Evolutionary conservation across 2,888 invertebrate genomes (phyloP), one percentile per base, ranked within the genome.

Genomic region (Philereme transversata): DNA sequence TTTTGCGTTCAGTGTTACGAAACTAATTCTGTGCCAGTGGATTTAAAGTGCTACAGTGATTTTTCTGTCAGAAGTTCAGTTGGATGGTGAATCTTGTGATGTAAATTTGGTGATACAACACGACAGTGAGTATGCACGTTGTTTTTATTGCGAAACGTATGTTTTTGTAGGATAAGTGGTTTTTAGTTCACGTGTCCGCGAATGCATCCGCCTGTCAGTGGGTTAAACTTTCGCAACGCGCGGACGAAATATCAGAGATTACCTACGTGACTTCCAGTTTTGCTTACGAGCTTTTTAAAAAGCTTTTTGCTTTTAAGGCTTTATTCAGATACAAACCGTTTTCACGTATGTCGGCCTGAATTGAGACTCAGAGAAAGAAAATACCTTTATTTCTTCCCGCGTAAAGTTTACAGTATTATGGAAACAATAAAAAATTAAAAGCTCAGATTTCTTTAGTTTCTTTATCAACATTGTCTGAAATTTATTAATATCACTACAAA

Each of bases 1-100:
- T 78, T 77, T 74, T 73, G 68, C 75, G 71, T 68, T 70, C 65
- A 62, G 69, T 75, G 74, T 68, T 63, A 66, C 68, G 65, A 69
- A 69, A 68, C 68, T 61, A 71, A 71, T 82, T 76, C 78, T 78
- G 83, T 86, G 85, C 77, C 77, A 83, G 86, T 87, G 84, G 66
- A 60, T 67, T 73, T 71, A 36, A 0, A 51, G 60, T 59, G 63
- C 65, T 68, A 78, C 68, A 59, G 69, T 63, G 59, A 49, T 45
- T 38, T 54, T 51, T 51, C 50, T 47, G 54, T 58, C 71, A 79
- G 77, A 75, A 48, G 54, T 62, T 73, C 72, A 67, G 70, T 65
- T 63, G 66, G 60, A 73, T 74, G 68, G 69, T 74, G 76, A 69
- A 75, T 76, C 73, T 69, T 64, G 69, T 64, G 62, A 68, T 68